Conservation (phyloP, 2,888 invertebrate genomes). For the Megaustenia siamemsis region DNA sequence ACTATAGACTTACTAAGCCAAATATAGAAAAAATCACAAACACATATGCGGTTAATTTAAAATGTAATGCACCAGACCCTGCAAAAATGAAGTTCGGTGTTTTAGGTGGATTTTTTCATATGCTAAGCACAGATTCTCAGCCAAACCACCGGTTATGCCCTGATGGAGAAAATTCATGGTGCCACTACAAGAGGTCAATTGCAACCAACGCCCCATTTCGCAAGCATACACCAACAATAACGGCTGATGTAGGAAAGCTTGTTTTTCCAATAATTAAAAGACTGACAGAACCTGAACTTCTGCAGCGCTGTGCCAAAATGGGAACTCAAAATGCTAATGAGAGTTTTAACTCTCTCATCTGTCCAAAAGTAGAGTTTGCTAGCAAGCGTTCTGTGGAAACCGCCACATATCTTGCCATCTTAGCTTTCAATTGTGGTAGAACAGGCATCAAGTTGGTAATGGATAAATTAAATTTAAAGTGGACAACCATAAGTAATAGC, state of each 20-base stretch:
- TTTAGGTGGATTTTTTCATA: too few species aligned
- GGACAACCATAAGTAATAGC: not conserved
- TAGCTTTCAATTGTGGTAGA: constrained; percentile 11
- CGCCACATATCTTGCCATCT: constrained; percentile 1
- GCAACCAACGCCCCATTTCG: not conserved
- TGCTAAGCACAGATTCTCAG: too few species aligned
- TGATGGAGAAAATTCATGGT: constrained; percentile 38
- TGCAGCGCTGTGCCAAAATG: constrained; percentile 39
- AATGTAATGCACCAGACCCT: too few species aligned
- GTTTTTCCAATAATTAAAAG: constrained; percentile 30
- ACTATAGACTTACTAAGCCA: constrained; percentile 18
- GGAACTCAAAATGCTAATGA: constrained; percentile 49
- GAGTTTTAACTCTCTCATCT: constrained; percentile 32
- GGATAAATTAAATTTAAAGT: not conserved
- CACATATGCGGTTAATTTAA: constrained; percentile 30
- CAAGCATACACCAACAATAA: not conserved
- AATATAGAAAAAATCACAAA: constrained; percentile 34
- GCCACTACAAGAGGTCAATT: not conserved
- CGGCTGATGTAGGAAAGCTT: not conserved
- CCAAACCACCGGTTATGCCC: too few species aligned
- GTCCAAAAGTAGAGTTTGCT: constrained; percentile 41
- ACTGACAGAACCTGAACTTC: constrained; percentile 37
- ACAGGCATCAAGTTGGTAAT: not conserved
- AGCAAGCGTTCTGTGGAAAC: not conserved
- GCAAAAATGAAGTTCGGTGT: too few species aligned